phyloP scores from a whole-genome alignment of 2,113 vertebrate species.

The Acinonyx jubatus region DNA sequence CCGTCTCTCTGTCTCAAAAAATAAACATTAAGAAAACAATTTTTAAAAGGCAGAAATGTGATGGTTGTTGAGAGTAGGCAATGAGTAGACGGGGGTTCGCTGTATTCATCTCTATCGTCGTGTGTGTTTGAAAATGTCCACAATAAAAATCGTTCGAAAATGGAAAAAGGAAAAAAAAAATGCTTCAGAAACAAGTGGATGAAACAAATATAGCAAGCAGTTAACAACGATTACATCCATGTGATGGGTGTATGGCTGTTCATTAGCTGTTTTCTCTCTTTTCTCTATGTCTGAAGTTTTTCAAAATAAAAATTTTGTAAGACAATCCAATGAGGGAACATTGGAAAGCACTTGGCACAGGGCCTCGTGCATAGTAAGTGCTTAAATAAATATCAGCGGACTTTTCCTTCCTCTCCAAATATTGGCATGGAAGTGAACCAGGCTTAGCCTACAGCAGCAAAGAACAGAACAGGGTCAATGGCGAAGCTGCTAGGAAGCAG shows the following conservation, averaged over 20 bases:
- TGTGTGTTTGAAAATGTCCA: slow-evolving; percentile 2
- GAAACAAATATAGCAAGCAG: not conserved
- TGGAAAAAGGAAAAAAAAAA: not conserved
- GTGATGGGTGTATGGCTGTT: not conserved
- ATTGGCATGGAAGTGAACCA: not conserved
- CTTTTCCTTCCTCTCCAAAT: not conserved
- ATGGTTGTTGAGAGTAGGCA: not conserved
- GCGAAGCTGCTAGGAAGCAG: not conserved
- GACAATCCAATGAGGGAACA: not conserved
- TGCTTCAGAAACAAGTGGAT: not conserved
- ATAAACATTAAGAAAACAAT: too few species aligned
- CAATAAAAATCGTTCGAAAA: not conserved
- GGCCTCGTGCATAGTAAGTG: not conserved
- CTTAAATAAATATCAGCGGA: not conserved
- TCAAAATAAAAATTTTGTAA: slow-evolving; percentile 2
- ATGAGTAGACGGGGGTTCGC: not conserved
- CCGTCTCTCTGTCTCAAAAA: too few species aligned
- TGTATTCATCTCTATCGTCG: not conserved
- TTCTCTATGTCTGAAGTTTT: not conserved
- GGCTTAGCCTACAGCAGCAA: not conserved
- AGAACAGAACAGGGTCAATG: not conserved
- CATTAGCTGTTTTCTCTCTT: not conserved
- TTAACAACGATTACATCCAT: not conserved
- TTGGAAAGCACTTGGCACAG: not conserved
- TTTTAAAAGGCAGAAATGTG: not conserved